Evolutionary conservation across 2,113 vertebrate species (phyloP).

Genomic region (Notarius lentiginosus): DNA sequence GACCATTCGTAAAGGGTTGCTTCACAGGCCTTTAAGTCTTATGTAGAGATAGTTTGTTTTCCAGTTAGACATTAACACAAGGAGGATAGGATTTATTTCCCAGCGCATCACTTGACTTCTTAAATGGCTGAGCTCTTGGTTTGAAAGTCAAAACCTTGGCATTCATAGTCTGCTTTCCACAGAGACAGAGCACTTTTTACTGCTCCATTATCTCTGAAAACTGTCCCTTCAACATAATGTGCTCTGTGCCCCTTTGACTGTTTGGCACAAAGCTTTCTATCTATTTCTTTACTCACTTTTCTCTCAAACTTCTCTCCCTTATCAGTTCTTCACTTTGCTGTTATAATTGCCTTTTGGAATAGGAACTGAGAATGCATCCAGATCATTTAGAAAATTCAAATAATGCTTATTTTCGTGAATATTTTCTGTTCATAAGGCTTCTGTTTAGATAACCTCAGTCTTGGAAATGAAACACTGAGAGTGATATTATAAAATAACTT

Average conservation of each 20-base stretch:
- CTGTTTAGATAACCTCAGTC: neutral
- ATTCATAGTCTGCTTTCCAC: slow-evolving; percentile 23
- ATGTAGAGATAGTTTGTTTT: neutral
- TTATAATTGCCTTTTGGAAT: slow-evolving; percentile 31
- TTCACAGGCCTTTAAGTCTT: neutral
- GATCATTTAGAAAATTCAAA: slow-evolving; percentile 57
- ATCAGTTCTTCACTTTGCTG: slow-evolving; percentile 67
- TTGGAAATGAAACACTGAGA: neutral
- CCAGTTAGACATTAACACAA: neutral
- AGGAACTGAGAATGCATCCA: slow-evolving; percentile 62
- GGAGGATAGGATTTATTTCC: neutral
- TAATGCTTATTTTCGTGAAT: neutral
- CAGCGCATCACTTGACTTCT: neutral
- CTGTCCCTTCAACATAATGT: slow-evolving; percentile 8
- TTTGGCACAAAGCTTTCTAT: slow-evolving; percentile 24
- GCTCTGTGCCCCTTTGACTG: slow-evolving; percentile 31
- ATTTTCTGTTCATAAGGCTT: neutral
- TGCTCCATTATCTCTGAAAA: slow-evolving; percentile 35
- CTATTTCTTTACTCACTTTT: slow-evolving; percentile 1
- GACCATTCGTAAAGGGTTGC: neutral
- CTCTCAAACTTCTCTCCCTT: slow-evolving; percentile 54
- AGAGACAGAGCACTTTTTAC: slow-evolving; percentile 1
- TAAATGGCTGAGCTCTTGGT: neutral
- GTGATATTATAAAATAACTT: neutral
- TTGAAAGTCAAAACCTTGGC: slow-evolving; percentile 20